Base-by-base conservation (phyloP, 2,113 vertebrate genomes). In the Coturnix japonica region DNA sequence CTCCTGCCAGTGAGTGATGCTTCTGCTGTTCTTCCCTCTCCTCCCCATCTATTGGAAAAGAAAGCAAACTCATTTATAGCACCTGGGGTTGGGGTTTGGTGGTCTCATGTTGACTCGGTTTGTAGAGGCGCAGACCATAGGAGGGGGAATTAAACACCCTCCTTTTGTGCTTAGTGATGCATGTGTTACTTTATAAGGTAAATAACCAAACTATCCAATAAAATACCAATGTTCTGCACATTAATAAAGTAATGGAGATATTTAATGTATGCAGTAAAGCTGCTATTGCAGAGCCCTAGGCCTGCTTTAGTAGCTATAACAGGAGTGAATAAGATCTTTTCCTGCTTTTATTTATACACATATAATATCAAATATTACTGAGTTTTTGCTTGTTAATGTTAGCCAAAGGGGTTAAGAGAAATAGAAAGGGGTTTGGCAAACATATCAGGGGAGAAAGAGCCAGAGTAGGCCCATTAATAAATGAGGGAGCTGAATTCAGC, bases 121-220 rank as follows among this genome's bases (percentile, higher is more conserved):
- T 63, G 43, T 51, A 74, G 80, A 47, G 77, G 56, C 14, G 22
- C 46, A 47, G 43, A 30, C 13, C 43, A 30, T 21, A 79, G 70
- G 64, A 82, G 69, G 90, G 90, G n/a, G 56, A 84, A 94, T 91
- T 87, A 94, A 97, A 91, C 91, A 67, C 56, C 65, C 77, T 93
- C 87, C 93, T 96, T 93, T 84, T 25, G 4, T 21, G 60, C 75
- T 83, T 89, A 95, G 90, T 95, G 95, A 94, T 97, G 96, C 91
- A 90, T 22, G 2, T 78, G 93, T 95, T 93, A 72, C 89, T 97
- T 94, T 90, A 86, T 88, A 94, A 94, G 92, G 84, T 95, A 96
- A 95, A 92, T 95, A 95, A 96, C 65, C 91, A 96, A 97, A 94
- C 96, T 85, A 92, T 64, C 84, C 84, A 89, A 93, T 91, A 87